Evolutionary conservation across 2,888 invertebrate species (phyloP).

Genomic region (Tachina fera): DNA sequence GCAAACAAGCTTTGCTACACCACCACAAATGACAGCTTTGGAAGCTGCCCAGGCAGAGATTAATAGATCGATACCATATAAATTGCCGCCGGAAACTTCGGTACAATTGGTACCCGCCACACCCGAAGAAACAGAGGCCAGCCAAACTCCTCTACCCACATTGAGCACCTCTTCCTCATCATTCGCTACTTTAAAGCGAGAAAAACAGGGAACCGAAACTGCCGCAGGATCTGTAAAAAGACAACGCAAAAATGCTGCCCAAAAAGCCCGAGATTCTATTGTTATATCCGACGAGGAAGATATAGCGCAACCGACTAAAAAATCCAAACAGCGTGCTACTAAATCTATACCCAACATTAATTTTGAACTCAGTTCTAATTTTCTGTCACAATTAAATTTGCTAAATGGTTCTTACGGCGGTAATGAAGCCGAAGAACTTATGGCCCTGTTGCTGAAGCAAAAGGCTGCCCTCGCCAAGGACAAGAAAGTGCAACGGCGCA

Average conservation of each 20-base stretch:
- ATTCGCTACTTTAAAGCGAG: conserved; percentile 53
- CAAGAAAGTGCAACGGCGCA: conserved; percentile 56
- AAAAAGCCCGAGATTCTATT: conserved; percentile 69
- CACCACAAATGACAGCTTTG: conserved; percentile 57
- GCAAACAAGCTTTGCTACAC: conserved; percentile 4
- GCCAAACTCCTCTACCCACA: conserved; percentile 34
- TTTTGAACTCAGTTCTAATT: conserved; percentile 66
- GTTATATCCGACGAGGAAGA: conserved; percentile 76
- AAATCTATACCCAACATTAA: conserved; percentile 57
- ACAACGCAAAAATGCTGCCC: conserved; percentile 57
- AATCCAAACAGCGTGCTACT: conserved; percentile 62
- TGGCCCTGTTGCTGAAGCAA: conserved; percentile 78
- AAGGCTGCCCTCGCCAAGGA: conserved; percentile 74
- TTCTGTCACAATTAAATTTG: conserved; percentile 69
- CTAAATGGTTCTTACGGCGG: conserved; percentile 66
- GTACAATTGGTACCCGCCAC: conserved; percentile 81
- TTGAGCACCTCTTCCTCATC: background rate
- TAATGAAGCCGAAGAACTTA: conserved; percentile 75
- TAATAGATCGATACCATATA: conserved; percentile 79
- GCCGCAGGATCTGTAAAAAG: conserved; percentile 45
- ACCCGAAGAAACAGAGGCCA: conserved; percentile 74
- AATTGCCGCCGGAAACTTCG: conserved; percentile 82
- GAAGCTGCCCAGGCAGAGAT: conserved; percentile 73
- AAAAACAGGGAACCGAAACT: conserved; percentile 31
- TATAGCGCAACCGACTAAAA: conserved; percentile 8